Evolutionary conservation across 2,888 invertebrate genomes (phyloP).

Genomic region (Leptura quadrifasciata): DNA sequence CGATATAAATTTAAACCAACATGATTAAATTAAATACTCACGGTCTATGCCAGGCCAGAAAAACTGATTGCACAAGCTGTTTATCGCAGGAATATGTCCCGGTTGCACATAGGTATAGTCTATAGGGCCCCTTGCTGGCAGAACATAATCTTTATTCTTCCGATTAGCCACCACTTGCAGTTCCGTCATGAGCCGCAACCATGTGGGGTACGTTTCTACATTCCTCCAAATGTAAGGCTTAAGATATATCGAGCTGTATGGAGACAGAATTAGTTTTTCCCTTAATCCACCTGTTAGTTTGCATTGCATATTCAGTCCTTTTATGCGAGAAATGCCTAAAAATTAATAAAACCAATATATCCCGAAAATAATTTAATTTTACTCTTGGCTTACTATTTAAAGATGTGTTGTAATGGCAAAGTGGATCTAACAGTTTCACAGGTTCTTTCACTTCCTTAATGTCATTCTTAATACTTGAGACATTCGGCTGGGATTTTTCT

Average conservation of each 20-base stretch:
- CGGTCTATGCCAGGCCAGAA: slow-evolving; percentile 97
- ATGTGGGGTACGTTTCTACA: slow-evolving; percentile 79
- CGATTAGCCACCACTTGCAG: slow-evolving; percentile 77
- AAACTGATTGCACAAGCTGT: slow-evolving; percentile 86
- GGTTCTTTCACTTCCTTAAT: slow-evolving; percentile 45
- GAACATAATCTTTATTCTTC: slow-evolving; percentile 62
- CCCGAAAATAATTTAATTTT: background rate
- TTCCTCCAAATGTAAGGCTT: slow-evolving; percentile 91
- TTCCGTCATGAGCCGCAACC: slow-evolving; percentile 84
- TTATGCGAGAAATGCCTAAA: slow-evolving; percentile 63
- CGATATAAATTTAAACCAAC: slow-evolving; percentile 10
- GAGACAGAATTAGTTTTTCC: slow-evolving; percentile 78
- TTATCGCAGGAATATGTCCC: slow-evolving; percentile 91
- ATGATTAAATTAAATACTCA: slow-evolving; percentile 73
- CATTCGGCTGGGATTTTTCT: slow-evolving; percentile 36
- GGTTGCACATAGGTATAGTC: slow-evolving; percentile 93
- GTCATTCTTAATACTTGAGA: slow-evolving; percentile 26
- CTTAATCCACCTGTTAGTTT: slow-evolving; percentile 69
- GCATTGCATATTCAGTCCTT: slow-evolving; percentile 59
- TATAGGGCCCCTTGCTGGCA: slow-evolving; percentile 78
- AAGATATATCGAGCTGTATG: slow-evolving; percentile 82
- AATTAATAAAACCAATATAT: background rate
- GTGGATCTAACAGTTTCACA: slow-evolving; percentile 66
- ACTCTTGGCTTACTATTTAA: slow-evolving; percentile 64
- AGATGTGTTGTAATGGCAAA: slow-evolving; percentile 72